phyloP scores from a whole-genome alignment of 2,797 vertebrate species.

The Smutsia gigantea region DNA sequence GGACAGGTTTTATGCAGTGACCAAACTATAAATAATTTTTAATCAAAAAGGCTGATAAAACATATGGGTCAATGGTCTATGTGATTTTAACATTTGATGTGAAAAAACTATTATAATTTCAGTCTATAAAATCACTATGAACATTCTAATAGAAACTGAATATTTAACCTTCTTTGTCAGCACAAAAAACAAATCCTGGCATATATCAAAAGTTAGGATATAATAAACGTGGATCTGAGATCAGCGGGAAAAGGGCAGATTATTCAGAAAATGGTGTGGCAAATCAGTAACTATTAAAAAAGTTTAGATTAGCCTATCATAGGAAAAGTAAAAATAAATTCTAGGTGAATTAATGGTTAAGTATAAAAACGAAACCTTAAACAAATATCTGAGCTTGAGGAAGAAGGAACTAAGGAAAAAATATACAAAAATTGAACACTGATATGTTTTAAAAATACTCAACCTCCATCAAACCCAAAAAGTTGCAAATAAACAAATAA shows the following conservation, averaged over 20 bases:
- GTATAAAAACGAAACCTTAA: not conserved
- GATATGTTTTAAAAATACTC: not conserved
- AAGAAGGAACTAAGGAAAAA: not conserved
- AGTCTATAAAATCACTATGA: not conserved
- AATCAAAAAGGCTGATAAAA: conserved; percentile 22
- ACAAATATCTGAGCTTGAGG: not conserved
- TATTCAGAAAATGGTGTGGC: not conserved
- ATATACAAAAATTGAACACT: not conserved
- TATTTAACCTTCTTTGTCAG: not conserved
- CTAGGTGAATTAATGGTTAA: not conserved
- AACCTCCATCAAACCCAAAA: not conserved
- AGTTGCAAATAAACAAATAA: not conserved
- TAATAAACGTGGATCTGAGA: not conserved
- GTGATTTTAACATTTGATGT: not conserved
- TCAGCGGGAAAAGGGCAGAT: not conserved
- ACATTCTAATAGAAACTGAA: not conserved
- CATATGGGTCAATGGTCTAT: not conserved
- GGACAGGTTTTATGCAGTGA: not conserved
- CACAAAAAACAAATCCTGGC: not conserved
- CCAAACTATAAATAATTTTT: not conserved
- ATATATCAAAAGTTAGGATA: not conserved
- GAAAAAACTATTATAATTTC: not conserved
- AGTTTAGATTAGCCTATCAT: not conserved
- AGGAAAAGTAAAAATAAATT: conserved; percentile 12
- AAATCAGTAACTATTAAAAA: not conserved